These are phyloP conservation scores for Drosophila leontia DNA, from an alignment of 1,140 invertebrate species.

Conservation along the genomic window DNA sequence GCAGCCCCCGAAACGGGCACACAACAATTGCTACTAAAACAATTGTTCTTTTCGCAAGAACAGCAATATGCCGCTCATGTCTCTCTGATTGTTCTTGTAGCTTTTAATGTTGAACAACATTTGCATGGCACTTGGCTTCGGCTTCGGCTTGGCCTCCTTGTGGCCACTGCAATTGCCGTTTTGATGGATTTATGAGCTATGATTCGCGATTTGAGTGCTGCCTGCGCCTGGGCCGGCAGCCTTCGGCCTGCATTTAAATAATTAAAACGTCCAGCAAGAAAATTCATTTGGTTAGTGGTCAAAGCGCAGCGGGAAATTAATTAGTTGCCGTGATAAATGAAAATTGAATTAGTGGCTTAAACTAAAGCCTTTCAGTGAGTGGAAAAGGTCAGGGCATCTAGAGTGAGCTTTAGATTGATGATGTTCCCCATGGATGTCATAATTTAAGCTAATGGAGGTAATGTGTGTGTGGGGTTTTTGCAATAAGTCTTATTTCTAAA, in stretches of 20 bases:
- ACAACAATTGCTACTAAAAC: conserved; percentile 71
- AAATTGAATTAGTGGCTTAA: conserved; percentile 79
- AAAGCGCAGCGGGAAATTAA: conserved; percentile 76
- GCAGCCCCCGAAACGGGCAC: conserved; percentile 37
- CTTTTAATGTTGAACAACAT: conserved; percentile 80
- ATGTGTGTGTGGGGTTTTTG: neutral
- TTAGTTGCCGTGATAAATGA: conserved; percentile 79
- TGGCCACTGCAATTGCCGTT: conserved; percentile 37
- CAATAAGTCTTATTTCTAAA: neutral
- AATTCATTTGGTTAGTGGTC: conserved; percentile 39
- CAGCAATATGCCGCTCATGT: conserved; percentile 56
- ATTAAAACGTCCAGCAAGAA: conserved; percentile 70
- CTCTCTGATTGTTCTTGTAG: conserved; percentile 73
- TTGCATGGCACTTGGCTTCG: conserved; percentile 75
- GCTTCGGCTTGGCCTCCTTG: conserved; percentile 34
- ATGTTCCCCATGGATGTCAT: conserved; percentile 27
- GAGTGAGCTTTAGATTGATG: conserved; percentile 31
- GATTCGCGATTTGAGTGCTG: conserved; percentile 62
- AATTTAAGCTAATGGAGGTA: conserved; percentile 33
- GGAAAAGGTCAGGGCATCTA: conserved; percentile 30
- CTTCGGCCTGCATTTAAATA: conserved; percentile 81
- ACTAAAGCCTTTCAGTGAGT: conserved; percentile 29
- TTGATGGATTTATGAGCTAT: conserved; percentile 81
- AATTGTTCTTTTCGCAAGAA: conserved; percentile 68
- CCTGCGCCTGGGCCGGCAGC: conserved; percentile 57